phyloP scores from a whole-genome alignment of 2,113 vertebrate species.

The Tympanuchus pallidicinctus region DNA sequence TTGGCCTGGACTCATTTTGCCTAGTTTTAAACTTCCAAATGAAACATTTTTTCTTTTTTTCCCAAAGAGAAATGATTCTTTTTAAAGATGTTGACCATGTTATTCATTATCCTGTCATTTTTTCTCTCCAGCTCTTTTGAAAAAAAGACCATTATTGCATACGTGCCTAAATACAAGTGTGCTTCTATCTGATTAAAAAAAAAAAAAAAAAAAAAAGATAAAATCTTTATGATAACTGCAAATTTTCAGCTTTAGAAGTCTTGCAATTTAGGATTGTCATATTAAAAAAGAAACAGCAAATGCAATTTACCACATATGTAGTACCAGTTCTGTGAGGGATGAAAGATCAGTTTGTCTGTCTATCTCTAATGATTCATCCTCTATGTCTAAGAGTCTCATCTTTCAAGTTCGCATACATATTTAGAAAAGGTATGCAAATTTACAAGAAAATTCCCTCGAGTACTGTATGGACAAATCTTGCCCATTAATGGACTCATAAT shows the following conservation, averaged over 20 bases:
- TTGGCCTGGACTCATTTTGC: neutral
- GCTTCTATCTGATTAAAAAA: neutral
- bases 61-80: neutral
- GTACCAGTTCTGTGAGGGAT: neutral
- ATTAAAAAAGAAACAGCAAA: neutral
- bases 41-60: neutral
- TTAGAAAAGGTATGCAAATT: constrained; percentile 64
- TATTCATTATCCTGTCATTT: neutral
- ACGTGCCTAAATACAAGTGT: neutral
- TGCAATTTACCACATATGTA: neutral
- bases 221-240: neutral
- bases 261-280: neutral
- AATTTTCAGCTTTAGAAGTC: neutral
- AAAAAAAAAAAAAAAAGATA: neutral
- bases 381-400: constrained; percentile 22
- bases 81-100: neutral
- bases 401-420: constrained; percentile 43
- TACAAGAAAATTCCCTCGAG: constrained; percentile 60
- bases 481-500: constrained; percentile 67
- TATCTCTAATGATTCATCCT: neutral
- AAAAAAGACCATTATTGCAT: neutral
- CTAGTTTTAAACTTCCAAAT: neutral
- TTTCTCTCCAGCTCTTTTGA: neutral
- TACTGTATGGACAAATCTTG: constrained; percentile 63
- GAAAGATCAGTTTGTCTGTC: neutral